phyloP scores from a whole-genome alignment of 2,113 vertebrate species.

The Sigmodon hispidus region DNA sequence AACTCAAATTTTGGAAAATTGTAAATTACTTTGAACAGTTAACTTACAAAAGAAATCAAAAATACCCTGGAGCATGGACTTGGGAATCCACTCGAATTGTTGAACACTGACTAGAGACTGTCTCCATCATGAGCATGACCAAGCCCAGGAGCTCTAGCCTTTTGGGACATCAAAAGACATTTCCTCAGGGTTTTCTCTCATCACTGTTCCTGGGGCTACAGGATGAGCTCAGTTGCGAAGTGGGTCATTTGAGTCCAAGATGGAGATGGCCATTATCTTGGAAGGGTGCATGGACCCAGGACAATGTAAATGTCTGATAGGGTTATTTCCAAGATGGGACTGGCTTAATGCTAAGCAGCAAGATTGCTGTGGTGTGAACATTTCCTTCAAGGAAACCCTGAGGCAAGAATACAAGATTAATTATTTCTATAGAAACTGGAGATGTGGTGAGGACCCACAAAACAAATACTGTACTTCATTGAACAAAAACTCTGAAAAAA shows the following conservation, averaged over 20 bases:
- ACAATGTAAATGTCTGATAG: constrained; percentile 81
- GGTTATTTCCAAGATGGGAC: constrained; percentile 79
- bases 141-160: neutral
- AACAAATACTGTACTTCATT: neutral
- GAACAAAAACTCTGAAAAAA: neutral
- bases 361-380: constrained; percentile 26
- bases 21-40: constrained; percentile 55
- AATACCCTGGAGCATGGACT: neutral
- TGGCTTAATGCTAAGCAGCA: constrained; percentile 79
- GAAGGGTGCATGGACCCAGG: constrained; percentile 77
- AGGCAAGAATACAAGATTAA: neutral
- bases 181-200: neutral
- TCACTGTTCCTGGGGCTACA: neutral
- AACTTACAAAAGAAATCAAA: constrained; percentile 5
- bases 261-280: constrained; percentile 81
- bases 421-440: constrained; percentile 50
- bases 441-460: neutral
- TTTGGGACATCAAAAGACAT: neutral
- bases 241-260: constrained; percentile 83
- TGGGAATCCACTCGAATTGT: neutral
- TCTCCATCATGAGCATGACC: neutral
- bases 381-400: neutral
- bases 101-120: neutral
- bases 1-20: constrained; percentile 34
- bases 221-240: constrained; percentile 78